phyloP scores from a whole-genome alignment of 2,888 invertebrate genomes.

The Lingula anatina region DNA sequence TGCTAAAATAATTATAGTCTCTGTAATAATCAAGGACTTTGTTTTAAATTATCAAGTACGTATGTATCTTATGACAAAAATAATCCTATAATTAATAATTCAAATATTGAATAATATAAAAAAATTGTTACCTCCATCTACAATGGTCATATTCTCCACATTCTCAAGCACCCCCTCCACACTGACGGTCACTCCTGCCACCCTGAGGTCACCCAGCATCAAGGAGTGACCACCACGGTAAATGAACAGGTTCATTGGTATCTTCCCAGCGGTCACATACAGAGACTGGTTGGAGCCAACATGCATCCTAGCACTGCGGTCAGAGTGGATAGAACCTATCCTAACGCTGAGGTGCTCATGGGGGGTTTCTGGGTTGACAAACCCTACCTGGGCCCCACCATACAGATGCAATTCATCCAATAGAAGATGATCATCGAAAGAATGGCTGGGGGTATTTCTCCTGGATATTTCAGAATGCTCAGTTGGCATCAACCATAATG shows the following conservation, averaged over 20 bases:
- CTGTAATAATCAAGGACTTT: too few species aligned
- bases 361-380: slow-evolving; percentile 5
- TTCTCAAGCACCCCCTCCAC: slow-evolving; percentile 25
- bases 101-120: too few species aligned
- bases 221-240: slow-evolving; percentile 23
- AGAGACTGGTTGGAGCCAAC: slow-evolving; percentile 28
- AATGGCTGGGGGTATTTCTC: slow-evolving; percentile 5
- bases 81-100: too few species aligned
- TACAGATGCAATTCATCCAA: slow-evolving; percentile 10
- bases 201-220: slow-evolving; percentile 26
- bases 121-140: slow-evolving; percentile 32
- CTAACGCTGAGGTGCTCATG: slow-evolving; percentile 13
- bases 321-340: slow-evolving; percentile 18
- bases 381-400: slow-evolving; percentile 11
- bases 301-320: slow-evolving; percentile 23
- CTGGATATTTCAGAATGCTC: not conserved
- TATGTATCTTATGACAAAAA: too few species aligned
- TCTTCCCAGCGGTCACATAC: slow-evolving; percentile 19
- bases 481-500: slow-evolving; percentile 23
- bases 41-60: too few species aligned
- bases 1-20: too few species aligned
- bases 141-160: slow-evolving; percentile 31
- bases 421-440: slow-evolving; percentile 21
- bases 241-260: slow-evolving; percentile 23
- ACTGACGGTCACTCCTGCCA: slow-evolving; percentile 24